Evolutionary conservation across 2,797 vertebrate genomes (phyloP).

Genomic region (Otus scops): DNA sequence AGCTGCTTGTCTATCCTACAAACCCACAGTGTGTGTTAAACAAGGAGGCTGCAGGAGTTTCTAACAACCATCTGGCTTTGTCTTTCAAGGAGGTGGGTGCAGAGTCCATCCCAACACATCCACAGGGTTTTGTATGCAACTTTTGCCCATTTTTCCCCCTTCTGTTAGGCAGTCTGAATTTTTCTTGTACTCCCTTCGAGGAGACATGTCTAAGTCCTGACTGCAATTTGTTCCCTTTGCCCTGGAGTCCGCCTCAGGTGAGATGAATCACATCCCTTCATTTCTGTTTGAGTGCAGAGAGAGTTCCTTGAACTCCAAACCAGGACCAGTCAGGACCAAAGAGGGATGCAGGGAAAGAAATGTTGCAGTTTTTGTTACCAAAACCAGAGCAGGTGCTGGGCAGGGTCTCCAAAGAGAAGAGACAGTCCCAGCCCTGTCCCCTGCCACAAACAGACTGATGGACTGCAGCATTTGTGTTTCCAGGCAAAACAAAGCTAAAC

Average conservation of each 20-base stretch:
- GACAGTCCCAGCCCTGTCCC: neutral
- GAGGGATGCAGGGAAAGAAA: neutral
- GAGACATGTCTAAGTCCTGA: neutral
- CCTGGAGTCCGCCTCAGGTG: neutral
- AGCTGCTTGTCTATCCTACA: neutral
- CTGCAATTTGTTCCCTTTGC: neutral
- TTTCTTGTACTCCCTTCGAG: neutral
- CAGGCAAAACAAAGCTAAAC: neutral
- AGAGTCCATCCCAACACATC: neutral
- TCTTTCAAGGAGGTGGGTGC: neutral
- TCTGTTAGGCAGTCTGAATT: neutral
- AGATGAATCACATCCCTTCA: neutral
- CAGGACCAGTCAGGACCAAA: neutral
- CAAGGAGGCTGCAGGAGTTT: neutral
- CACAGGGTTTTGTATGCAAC: neutral
- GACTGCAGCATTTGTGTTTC: neutral
- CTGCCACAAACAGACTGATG: rapidly evolving
- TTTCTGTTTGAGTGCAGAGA: neutral
- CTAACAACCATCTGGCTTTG: neutral
- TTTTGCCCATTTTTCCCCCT: neutral
- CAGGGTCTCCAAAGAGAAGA: neutral
- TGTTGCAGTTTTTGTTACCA: neutral
- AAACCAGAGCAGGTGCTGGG: neutral
- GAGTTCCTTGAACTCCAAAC: neutral
- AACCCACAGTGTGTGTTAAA: neutral